These are phyloP conservation scores for Axea sp. DNA, from an alignment of 2,888 invertebrate species.

Conservation along the genomic window DNA sequence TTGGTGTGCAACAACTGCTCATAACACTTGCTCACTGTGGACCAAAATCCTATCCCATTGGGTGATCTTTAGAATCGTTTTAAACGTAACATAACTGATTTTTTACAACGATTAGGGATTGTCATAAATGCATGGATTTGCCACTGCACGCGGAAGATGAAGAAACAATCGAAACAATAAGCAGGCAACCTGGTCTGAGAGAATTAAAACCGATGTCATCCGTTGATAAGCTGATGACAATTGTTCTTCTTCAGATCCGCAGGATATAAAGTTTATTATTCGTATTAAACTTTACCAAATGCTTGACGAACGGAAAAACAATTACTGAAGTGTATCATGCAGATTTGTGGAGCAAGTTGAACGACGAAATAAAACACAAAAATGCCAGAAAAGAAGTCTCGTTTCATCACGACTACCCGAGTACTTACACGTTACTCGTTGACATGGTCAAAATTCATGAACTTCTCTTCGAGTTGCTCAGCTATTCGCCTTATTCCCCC, in stretches of 20 bases:
- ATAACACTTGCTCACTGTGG: slow-evolving; percentile 18
- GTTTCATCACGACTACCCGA: slow-evolving; percentile 4
- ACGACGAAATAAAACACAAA: neutral
- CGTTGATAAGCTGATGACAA: neutral
- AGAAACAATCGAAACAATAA: slow-evolving; percentile 5
- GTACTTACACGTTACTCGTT: slow-evolving; percentile 2
- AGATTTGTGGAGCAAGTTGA: neutral
- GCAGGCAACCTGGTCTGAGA: neutral
- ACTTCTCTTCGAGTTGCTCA: slow-evolving; percentile 1
- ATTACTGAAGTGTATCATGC: neutral
- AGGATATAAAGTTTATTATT: neutral
- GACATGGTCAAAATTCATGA: slow-evolving; percentile 16
- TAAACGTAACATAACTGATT: neutral
- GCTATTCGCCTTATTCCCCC: neutral
- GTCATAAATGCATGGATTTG: neutral
- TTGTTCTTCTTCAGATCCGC: neutral
- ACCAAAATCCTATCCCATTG: slow-evolving; percentile 14
- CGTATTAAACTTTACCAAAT: too few relatives aligned
- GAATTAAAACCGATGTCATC: neutral
- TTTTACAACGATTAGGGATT: neutral
- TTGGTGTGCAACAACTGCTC: slow-evolving; percentile 16
- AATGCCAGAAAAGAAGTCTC: neutral
- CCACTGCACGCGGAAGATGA: neutral
- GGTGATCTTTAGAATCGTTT: neutral
- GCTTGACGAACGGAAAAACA: neutral